Base-by-base conservation (phyloP, 1,140 invertebrate species). In the Eriosoma lanigerum region DNA sequence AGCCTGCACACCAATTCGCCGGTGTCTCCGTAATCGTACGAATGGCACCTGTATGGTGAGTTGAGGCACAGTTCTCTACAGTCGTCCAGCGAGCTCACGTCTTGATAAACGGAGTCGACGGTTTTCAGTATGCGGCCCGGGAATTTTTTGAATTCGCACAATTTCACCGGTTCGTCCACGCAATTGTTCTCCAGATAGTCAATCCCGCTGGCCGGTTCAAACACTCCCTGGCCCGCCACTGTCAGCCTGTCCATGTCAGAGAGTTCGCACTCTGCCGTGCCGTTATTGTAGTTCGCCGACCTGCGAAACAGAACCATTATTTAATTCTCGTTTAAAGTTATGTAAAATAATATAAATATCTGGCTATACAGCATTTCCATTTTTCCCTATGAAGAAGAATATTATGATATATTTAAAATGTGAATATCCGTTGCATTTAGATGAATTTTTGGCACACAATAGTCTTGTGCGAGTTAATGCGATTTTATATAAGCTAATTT, bases 111-210 rank as follows among this genome's bases (percentile, higher is more conserved):
- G 4, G 94, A 94, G 84, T 97, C 95, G 3, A 97, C 95, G 0
- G 96, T 97, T 86, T 97, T 97, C 46, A 97, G 86, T 82, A 97
- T 96, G 81, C 93, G 90, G 0, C 94, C 94, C 44, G 89, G 90
- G 83, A 96, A 88, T 83, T 94, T 94, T 85, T 95, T 94, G 87
- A 97, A 97, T 85, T 97, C 94, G 86, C 96, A 97, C 58, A 97
- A 87, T 86, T 95, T 95, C 19, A 93, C 93, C 3, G 94, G 94
- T 84, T 95, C 93, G 82, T 94, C 92, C 13, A 94, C 92, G 85
- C 94, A 96, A 86, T 96, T 94, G 85, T 95, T 95, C 84, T 96
- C 94, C 85, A 96, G 89, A 86, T 96, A 96, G 84, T 96, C 94
- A 32, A 83, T 82, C 15, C 58, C 60, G 24, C 83, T 90, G 44